Evolutionary conservation across 2,113 vertebrate genomes (phyloP).

Genomic region (Scomber scombrus): DNA sequence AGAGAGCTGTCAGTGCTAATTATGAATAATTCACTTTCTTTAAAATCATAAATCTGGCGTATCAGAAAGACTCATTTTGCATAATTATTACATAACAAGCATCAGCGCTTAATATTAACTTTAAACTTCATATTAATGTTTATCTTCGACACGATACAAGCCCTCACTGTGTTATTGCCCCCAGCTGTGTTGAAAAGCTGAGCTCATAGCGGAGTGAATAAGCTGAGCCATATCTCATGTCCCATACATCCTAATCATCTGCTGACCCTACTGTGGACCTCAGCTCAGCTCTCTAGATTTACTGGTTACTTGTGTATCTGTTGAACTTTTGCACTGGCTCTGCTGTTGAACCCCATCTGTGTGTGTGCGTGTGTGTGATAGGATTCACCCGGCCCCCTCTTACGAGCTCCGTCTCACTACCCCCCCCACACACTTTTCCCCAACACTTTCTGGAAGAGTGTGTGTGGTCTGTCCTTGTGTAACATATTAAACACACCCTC

Average conservation of each 20-base stretch:
- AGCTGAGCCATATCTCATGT: slow-evolving; percentile 32
- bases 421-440: not conserved
- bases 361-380: slow-evolving; percentile 10
- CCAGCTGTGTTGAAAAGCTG: slow-evolving; percentile 28
- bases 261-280: slow-evolving; percentile 61
- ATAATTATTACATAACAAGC: slow-evolving; percentile 4
- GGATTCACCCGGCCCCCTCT: slow-evolving; percentile 1
- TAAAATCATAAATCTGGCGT: slow-evolving; percentile 8
- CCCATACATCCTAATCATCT: slow-evolving; percentile 40
- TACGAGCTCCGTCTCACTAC: not conserved
- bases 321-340: slow-evolving; percentile 64
- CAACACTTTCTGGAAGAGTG: slow-evolving; percentile 25
- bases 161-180: slow-evolving; percentile 10
- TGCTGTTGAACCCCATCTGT: slow-evolving; percentile 38
- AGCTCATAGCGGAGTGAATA: slow-evolving; percentile 7
- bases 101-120: not conserved
- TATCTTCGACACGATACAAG: slow-evolving; percentile 17
- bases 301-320: slow-evolving; percentile 31
- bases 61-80: slow-evolving; percentile 4
- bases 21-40: not conserved
- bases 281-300: slow-evolving; percentile 35
- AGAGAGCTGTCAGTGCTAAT: not conserved
- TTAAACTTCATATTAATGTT: slow-evolving; percentile 16
- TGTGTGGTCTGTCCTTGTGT: slow-evolving; percentile 63
- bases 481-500: slow-evolving; percentile 33